Percentiles rank a stretch among this genome's conserved stretches.
These are phyloP conservation scores for Sphaerophoria taeniata DNA, from an alignment of 2,888 invertebrate species.

Conservation along the genomic window DNA sequence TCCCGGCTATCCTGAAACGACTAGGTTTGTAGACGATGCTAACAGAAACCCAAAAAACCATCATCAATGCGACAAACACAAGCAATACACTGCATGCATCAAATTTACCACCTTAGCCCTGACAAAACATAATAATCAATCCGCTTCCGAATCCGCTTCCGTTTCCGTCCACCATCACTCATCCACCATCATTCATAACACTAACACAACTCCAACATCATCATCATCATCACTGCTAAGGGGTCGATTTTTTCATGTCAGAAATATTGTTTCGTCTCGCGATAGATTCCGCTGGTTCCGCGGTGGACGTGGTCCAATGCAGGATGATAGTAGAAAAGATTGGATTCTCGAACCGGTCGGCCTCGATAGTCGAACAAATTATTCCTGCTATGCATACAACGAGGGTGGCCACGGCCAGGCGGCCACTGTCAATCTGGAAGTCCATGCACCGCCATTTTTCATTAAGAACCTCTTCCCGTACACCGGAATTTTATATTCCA, in stretches of 20 bases:
- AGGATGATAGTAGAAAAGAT: constrained; percentile 89
- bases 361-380: constrained; percentile 93
- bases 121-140: constrained; percentile 28
- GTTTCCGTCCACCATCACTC: constrained; percentile 51
- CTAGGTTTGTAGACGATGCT: constrained; percentile 80
- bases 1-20: constrained; percentile 89
- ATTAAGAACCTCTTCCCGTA: constrained; percentile 92
- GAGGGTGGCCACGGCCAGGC: constrained; percentile 91
- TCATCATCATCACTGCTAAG: constrained; percentile 59
- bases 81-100: constrained; percentile 66
- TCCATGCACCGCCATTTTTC: constrained; percentile 93
- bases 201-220: constrained; percentile 48
- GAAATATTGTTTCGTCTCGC: constrained; percentile 80
- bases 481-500: constrained; percentile 90
- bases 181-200: constrained; percentile 39
- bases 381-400: constrained; percentile 94
- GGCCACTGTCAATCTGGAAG: constrained; percentile 88
- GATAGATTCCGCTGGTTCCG: constrained; percentile 91
- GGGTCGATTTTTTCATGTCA: constrained; percentile 80
- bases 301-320: constrained; percentile 87
- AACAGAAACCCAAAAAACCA: not conserved
- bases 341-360: constrained; percentile 93
- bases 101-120: constrained; percentile 72
- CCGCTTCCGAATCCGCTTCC: constrained; percentile 52
- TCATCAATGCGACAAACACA: constrained; percentile 34